Base-by-base conservation (phyloP, 2,888 invertebrate genomes). In the Silvanus unidentatus region DNA sequence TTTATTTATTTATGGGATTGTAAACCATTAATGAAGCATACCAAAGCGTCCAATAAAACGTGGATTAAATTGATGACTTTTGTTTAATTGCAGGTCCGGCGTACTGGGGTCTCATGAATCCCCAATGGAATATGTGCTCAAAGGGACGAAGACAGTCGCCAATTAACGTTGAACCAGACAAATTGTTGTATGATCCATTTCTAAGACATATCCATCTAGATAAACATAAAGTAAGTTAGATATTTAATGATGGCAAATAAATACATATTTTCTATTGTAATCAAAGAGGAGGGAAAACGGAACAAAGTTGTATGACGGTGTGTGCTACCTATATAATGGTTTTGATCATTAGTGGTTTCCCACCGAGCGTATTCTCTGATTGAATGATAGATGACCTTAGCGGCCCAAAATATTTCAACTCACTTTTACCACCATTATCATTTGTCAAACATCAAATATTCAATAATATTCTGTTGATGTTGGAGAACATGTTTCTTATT, bases 61-160 rank as follows among this genome's bases (percentile, higher is more conserved):
- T 22, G 3, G 22, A 22, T 22, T 5, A 22, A 22, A 22, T 22
- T 22, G 22, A 22, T 5, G 8, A 5, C 8, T 22, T 22, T 22
- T 22, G 8, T 22, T 22, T 22, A 22, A 22, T 22, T 22, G 4
- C 78, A 94, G 98, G 98, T 75, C 96, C 97, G 39, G 88, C 90
- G 45, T 97, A 95, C 77, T 98, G 98, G 98, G 97, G 98, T 46
- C 80, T 95, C 58, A 91, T 97, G 76, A 97, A 97, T 77, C 93
- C 94, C 10, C 94, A 96, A 72, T 98, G 98, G 98, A 88, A 87
- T 67, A 86, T 98, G 81, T 98, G 98, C 78, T 91, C 88, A 74
- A 93, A 93, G 72, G 98, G 98, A 37, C 81, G 91, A 51, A 81
- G 95, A 52, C 98, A 98, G 75, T 96, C 96, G 52, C 98, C 98